These are phyloP conservation scores for Cantharis flavilabris DNA, from an alignment of 2,888 invertebrate genomes.

Conservation along the genomic window DNA sequence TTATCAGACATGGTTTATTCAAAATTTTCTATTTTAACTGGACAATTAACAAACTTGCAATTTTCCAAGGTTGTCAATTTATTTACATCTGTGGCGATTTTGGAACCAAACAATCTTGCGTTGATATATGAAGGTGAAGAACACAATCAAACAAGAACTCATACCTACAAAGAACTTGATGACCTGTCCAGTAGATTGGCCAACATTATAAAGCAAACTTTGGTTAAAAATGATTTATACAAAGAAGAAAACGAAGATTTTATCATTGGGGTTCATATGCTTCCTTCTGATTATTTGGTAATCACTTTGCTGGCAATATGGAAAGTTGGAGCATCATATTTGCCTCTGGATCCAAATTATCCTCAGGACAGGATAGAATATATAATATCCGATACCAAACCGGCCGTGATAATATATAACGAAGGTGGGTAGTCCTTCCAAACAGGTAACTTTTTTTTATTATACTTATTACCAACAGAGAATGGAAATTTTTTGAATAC, in stretches of 20 bases:
- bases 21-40: background rate
- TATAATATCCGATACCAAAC: constrained; percentile 76
- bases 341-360: constrained; percentile 76
- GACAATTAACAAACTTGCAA: background rate
- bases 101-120: background rate
- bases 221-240: constrained; percentile 48
- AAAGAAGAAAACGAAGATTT: constrained; percentile 70
- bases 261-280: constrained; percentile 79
- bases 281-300: constrained; percentile 72
- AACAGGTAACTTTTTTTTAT: background rate
- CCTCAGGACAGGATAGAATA: constrained; percentile 75
- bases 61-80: background rate
- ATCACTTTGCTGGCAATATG: constrained; percentile 72
- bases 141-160: constrained; percentile 37
- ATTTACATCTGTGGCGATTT: background rate
- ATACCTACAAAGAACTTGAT: constrained; percentile 62
- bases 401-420: constrained; percentile 71
- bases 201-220: constrained; percentile 58
- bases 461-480: background rate
- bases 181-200: constrained; percentile 63
- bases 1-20: background rate
- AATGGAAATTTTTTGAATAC: constrained; percentile 39
- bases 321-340: constrained; percentile 82
- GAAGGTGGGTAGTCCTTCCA: constrained; percentile 52
- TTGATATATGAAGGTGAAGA: constrained; percentile 28